Base-by-base conservation (phyloP, 2,113 vertebrate species). In the Mesoclemmys tuberculata region DNA sequence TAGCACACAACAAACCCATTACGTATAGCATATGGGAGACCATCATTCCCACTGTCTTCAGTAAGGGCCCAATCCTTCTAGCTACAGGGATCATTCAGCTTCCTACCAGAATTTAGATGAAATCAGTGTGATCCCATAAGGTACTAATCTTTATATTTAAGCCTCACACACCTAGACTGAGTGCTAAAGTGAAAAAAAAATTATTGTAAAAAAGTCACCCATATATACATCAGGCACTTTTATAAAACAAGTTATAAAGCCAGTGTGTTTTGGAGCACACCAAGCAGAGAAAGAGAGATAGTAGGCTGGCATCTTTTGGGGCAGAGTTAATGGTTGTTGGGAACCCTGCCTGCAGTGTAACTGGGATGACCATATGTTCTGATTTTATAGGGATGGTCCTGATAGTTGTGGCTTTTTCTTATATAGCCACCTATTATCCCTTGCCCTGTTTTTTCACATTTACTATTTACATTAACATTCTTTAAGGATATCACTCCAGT, bases 21-120 rank as follows among this genome's bases (percentile, higher is more conserved):
- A 80, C 2, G 41, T 27, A 54, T 44, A 54, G 64, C 82, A 82
- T 46, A 5, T 4, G 1, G 19, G 46, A 31, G 79, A 41, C 0
- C 0, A 12, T 8, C 1, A 2, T 9, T 84, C 71, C 24, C 82
- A 0, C 0, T 4, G 6, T 4, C 46, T 35, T 46, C 56, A 7
- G 44, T 0, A 0, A 11, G 0, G 41, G 71, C 11, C 80, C 41
- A 0, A 80, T 31, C 13, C 1, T 1, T 0, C 29, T 16, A 5
- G 22, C 19, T 27, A 5, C 6, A 6, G 31, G 7, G 56, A 0
- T 0, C 4, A 7, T 13, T 11, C 80, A 10, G 2, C 35, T 81
- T 68, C 18, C 35, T 68, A 18, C 64, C n/a, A 68, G 7, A 38
- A 68, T 4, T 21, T 38, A 68, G 4, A 68, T n/a, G 18, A 18